Conservation (phyloP, 2,888 invertebrate genomes). For the Eupithecia subumbrata region DNA sequence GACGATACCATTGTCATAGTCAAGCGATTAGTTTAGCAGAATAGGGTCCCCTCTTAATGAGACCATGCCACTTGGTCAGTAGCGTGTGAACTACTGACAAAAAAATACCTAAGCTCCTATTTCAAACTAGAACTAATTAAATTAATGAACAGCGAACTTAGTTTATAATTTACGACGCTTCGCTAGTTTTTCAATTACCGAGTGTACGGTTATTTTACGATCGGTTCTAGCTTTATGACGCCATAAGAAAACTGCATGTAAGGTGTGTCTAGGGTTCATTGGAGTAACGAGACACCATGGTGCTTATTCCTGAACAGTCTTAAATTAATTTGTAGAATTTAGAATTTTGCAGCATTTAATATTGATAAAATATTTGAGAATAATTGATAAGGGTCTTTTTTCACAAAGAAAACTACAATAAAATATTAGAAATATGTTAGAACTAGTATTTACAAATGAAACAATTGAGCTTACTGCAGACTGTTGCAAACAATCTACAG, state of each 20-base stretch:
- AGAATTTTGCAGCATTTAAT: no score
- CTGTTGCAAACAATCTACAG: no score
- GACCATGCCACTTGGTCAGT: no score
- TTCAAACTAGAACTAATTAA: neutral
- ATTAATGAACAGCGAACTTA: constrained; percentile 29
- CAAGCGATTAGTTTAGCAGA: neutral
- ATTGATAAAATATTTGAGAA: no score
- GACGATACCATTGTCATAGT: no score
- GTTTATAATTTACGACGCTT: constrained; percentile 39
- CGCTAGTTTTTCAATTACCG: constrained; percentile 38
- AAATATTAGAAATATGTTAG: no score
- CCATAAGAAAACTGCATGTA: constrained; percentile 24
- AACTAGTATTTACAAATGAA: no score
- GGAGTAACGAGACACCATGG: neutral
- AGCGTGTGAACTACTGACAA: neutral
- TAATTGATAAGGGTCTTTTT: no score
- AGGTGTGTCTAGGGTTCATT: constrained; percentile 5
- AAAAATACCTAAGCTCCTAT: neutral
- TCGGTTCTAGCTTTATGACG: constrained; percentile 28
- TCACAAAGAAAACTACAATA: no score
- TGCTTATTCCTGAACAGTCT: neutral
- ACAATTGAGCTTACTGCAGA: no score
- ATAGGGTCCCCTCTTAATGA: no score
- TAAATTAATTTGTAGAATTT: no score
- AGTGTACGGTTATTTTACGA: constrained; percentile 26